A percentile compares a stretch with the other conserved stretches of the same genome.
These are phyloP conservation scores for Rhopalosiphum maidis DNA, from an alignment of 1,140 invertebrate genomes.

Conservation along the genomic window DNA sequence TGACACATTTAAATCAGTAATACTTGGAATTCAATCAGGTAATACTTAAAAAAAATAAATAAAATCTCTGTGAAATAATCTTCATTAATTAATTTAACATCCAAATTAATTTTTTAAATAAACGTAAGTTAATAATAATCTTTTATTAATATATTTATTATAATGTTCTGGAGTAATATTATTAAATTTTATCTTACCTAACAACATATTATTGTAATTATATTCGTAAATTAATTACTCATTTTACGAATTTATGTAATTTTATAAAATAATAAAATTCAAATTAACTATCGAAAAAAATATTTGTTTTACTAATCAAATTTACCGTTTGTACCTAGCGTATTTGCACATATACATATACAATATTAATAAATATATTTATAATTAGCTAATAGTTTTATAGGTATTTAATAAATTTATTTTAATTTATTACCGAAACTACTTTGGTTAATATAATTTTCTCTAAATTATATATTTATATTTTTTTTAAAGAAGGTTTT, in stretches of 20 bases:
- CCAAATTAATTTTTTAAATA: not conserved
- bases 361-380: not conserved
- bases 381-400: not conserved
- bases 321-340: too few relatives aligned
- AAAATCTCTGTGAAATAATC: not conserved
- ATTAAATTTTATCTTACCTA: not conserved
- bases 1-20: not conserved
- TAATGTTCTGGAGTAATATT: not conserved
- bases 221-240: not conserved
- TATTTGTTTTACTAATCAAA: not conserved
- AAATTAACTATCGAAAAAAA: not conserved
- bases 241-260: not conserved
- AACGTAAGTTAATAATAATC: not conserved
- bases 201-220: not conserved
- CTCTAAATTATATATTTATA: not conserved
- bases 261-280: not conserved
- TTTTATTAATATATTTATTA: not conserved
- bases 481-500: not conserved
- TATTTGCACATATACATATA: not conserved
- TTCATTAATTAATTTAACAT: not conserved
- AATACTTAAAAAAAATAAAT: not conserved
- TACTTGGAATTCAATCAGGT: not conserved
- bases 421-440: not conserved
- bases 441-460: not conserved
- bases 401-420: not conserved